Base-by-base conservation (phyloP, 2,888 invertebrate species). In the Ophion ventricosus region DNA sequence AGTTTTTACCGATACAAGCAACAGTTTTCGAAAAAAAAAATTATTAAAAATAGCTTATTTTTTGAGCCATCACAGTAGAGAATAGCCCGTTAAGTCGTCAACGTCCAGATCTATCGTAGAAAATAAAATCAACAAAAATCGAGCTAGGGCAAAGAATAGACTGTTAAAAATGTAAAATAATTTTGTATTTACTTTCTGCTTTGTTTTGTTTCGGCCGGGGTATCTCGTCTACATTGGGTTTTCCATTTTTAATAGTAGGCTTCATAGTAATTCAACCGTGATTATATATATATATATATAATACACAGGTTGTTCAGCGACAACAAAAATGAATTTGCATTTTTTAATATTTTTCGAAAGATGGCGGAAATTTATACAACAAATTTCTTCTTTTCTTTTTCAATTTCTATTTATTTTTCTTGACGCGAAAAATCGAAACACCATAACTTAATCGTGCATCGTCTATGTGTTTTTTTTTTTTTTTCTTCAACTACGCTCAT, bases 111-210 rank as follows among this genome's bases (percentile, higher is more conserved):
- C 17, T 49, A 2, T 14, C 49, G 17, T 17, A 3, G 3, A 23
- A 23, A 57, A 57, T 61, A 69, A 61, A 35, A 70, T 43, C 5
- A 14, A 26, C 1, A 40, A 29, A 4, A 29, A 0, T 3, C 56
- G 5, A 5, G 43, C 20, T 0, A 23, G 14, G 87, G 70, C 75
- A 90, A 86, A 88, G 75, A 90, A 63, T 82, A 88, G 85, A 84
- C 88, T 82, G 90, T 87, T 91, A 90, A 90, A 92, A 92, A 92
- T 92, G 92, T 92, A 92, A 92, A 92, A 92, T 92, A 91, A 88
- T 89, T 91, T 91, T 92, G 90, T 83, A 83, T 83, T 80, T 66
- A 79, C 29, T 57, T 29, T 72, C 26, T 35, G 57, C 35, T 70
- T 70, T 70, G 43, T 67, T 49, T 49, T 91, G 23, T 91, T 91